These are phyloP conservation scores for Meliscaeva auricollis DNA, from an alignment of 2,888 invertebrate species.

Conservation along the genomic window DNA sequence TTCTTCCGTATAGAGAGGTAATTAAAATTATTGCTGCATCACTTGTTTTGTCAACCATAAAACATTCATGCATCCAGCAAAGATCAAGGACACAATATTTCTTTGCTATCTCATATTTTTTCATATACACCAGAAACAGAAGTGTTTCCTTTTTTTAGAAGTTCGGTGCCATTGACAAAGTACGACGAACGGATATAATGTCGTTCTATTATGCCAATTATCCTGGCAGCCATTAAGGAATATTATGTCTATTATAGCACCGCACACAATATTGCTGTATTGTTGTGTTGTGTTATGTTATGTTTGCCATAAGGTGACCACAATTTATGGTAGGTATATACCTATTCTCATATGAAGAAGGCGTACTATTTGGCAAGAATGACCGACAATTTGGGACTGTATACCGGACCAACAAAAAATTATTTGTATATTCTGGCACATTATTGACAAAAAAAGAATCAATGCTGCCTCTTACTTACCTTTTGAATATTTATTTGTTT, in stretches of 20 bases:
- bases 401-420: background rate
- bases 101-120: constrained; percentile 16
- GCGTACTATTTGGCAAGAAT: constrained; percentile 47
- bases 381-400: too few species aligned
- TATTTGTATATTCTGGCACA: constrained; percentile 5
- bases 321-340: constrained; percentile 35
- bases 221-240: constrained; percentile 69
- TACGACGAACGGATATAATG: constrained; percentile 18
- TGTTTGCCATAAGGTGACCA: constrained; percentile 66
- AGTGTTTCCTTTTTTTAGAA: constrained; percentile 23
- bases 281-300: constrained; percentile 23
- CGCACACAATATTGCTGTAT: constrained; percentile 25
- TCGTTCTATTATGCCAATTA: constrained; percentile 46
- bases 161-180: constrained; percentile 27
- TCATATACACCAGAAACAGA: background rate
- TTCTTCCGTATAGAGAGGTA: constrained; percentile 62
- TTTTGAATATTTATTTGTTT: constrained; percentile 26
- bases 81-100: constrained; percentile 69
- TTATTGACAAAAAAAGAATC: constrained; percentile 20
- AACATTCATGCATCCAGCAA: constrained; percentile 55
- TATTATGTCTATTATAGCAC: constrained; percentile 42
- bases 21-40: constrained; percentile 71
- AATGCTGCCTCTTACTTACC: constrained; percentile 51
- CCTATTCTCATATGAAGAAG: constrained; percentile 11
- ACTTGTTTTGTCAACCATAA: constrained; percentile 56